Evolutionary conservation across 2,113 vertebrate genomes (phyloP), one percentile per base, ranked within the genome.

Genomic region (Silurus asotus): DNA sequence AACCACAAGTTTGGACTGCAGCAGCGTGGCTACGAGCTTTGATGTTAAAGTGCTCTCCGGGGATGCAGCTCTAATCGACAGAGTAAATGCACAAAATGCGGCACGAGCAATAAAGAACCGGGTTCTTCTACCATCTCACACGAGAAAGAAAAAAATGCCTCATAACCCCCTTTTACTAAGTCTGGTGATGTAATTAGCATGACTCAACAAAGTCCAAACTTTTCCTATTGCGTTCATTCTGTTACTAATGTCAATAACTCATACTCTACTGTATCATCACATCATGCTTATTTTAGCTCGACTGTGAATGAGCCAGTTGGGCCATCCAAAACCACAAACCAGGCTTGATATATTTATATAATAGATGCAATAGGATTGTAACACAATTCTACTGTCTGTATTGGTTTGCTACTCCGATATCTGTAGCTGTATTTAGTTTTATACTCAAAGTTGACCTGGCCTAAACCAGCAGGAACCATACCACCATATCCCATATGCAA

Each of bases 1-100:
- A 89, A 94, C 93, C 92, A 86, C 92, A 92, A 91, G 92, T 93
- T 92, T 93, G 67, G 19, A 92, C 91, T 92, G 91, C 91, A 90
- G 91, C 88, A 87, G 91, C 86, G 69, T 91, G 89, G 90, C 82
- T 88, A 89, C 65, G 87, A 81, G 86, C 93, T 94, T 93, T 94
- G 92, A 94, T 93, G 92, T 93, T 84, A 87, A 88, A 92, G 90
- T 86, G 87, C 90, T 90, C 91, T 90, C 91, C 11, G 72, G 90
- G 88, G 94, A 93, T 81, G 82, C 9, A 0, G 83, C 69, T 91
- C 88, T 88, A 86, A 91, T 91, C 88, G 81, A 89, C 87, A 90
- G 87, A 88, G 87, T 87, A 86, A 89, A 87, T 81, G 87, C 74
- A 81, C 81, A 88, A 53, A 84, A 83, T 53, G 45, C 72, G 49